Percentiles rank a stretch among this genome's conserved stretches.
phyloP scores from a whole-genome alignment of 2,113 vertebrate species.

The Saccopteryx leptura region DNA sequence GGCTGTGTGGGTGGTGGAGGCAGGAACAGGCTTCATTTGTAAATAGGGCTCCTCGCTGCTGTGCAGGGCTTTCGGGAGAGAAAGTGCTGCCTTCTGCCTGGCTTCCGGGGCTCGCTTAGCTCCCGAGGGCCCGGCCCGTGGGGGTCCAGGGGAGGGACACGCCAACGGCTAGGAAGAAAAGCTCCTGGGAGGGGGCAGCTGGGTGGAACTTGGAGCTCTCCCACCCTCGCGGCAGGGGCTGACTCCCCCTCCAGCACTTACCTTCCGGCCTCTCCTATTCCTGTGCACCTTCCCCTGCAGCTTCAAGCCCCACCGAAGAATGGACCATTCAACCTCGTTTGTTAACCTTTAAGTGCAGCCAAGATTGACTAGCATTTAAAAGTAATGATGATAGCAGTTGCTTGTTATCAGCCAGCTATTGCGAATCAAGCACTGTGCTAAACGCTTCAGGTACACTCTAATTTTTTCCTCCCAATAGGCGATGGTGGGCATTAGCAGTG shows the following conservation, averaged over 20 bases:
- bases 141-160: not conserved
- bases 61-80: not conserved
- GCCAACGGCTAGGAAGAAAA: not conserved
- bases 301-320: not conserved
- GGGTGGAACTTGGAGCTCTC: not conserved
- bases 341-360: conserved; percentile 43
- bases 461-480: not conserved
- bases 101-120: conserved; percentile 15
- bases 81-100: not conserved
- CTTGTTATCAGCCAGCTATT: conserved; percentile 45
- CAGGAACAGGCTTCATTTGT: conserved; percentile 78
- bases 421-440: conserved; percentile 23
- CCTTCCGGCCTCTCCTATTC: conserved; percentile 12
- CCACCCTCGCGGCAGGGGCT: not conserved
- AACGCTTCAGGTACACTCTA: not conserved
- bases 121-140: not conserved
- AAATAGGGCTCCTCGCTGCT: conserved; percentile 50
- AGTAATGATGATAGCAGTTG: conserved; percentile 8
- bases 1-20: conserved; percentile 69
- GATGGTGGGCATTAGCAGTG: not conserved
- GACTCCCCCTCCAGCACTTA: not conserved
- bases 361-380: conserved; percentile 43
- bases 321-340: not conserved
- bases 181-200: not conserved
- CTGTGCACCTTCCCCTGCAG: not conserved